phyloP scores from a whole-genome alignment of 37 sponge, comb jelly and placozoan genomes.

The Halichondria panicea region DNA sequence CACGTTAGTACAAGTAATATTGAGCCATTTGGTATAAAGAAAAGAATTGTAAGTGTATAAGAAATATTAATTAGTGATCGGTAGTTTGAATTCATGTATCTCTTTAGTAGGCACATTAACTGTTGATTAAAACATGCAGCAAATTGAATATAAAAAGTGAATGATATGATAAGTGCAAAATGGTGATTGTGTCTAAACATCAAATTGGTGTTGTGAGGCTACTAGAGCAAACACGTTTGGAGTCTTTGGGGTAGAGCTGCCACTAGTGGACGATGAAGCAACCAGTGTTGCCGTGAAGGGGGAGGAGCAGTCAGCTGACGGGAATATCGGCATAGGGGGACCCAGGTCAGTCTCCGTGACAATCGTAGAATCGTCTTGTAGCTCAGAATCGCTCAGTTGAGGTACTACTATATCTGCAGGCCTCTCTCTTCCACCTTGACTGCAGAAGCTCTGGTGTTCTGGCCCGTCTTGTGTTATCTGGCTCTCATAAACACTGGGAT shows the following conservation, averaged over 20 bases:
- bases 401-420: conserved; percentile 7
- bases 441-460: conserved; percentile 25
- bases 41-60: no score
- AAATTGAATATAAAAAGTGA: neutral
- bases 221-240: conserved; percentile 1
- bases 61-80: no score
- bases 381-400: neutral
- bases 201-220: conserved; percentile 19
- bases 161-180: no score
- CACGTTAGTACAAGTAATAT: neutral
- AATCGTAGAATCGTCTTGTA: conserved; percentile 28
- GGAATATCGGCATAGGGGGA: conserved; percentile 25
- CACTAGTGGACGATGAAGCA: conserved; percentile 13
- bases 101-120: no score
- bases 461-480: conserved; percentile 13
- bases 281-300: conserved; percentile 32
- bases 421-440: conserved; percentile 35
- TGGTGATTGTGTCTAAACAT: conserved; percentile 12
- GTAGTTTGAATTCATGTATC: no score
- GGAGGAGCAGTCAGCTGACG: conserved; percentile 59
- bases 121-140: no score
- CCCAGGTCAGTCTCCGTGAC: conserved; percentile 12
- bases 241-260: conserved; percentile 22
- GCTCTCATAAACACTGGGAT: conserved; percentile 36
- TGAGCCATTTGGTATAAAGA: no score